Base-by-base conservation (phyloP, 2,888 invertebrate genomes). In the Campopleginae sp. region DNA sequence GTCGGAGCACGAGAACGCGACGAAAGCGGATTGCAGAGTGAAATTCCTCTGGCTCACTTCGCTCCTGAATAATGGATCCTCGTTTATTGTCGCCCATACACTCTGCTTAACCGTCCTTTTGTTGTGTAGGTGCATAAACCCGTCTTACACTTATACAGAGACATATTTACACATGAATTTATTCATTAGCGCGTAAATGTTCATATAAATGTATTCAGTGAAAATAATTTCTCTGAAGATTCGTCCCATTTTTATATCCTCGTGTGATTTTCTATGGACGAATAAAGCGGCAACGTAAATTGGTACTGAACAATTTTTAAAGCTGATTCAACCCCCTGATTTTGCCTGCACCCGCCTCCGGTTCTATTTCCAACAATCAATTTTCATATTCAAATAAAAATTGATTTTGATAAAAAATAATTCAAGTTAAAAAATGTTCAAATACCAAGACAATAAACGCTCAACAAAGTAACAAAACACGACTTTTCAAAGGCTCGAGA, bases 51-150 rank as follows among this genome's bases (percentile, higher is more conserved):
- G 33, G 61, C 70, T 70, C 48, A 70, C 75, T 65, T 84, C 74
- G 31, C 74, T 38, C 63, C 31, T 84, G 83, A 79, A 84, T 84
- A 84, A 84, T 80, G 83, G 70, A 84, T 84, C 70, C 70, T 44
- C 83, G n/a, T 76, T 84, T 70, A 79, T 79, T 79, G 79, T 75
- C 61, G 23, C 42, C 70, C 51, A 51, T 79, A 75, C 68, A 79
- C 68, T 27, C 27, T 14, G 27, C n/a, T 58, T 66, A 42, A 58
- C 17, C 68, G 44, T 27, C 38, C 23, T 44, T 66, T 68, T 54
- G 54, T 58, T 27, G 3, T 58, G 27, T 12, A 54, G 4, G 12
- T 54, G 23, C 23, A 6, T 14, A 51, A 8, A 51, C 12, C 27
- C 1, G 0, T 58, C 27, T 3, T 23, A 38, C 14, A 68, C 19